These are phyloP conservation scores for Mastomys coucha DNA, from an alignment of 2,113 vertebrate genomes.

Conservation along the genomic window DNA sequence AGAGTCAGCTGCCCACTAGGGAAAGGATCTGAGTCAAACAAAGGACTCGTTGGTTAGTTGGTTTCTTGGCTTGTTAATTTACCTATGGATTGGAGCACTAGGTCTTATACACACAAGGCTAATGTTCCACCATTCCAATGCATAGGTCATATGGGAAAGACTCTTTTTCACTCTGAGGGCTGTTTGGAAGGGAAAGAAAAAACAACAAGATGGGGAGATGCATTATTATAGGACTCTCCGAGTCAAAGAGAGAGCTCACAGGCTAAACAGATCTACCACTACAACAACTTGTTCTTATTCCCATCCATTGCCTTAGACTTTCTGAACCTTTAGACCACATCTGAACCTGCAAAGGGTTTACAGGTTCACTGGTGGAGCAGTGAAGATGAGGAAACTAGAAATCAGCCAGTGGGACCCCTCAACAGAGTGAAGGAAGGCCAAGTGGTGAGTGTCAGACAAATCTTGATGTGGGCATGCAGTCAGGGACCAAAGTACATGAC, in stretches of 20 bases:
- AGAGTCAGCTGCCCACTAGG: not conserved
- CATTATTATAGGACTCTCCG: not conserved
- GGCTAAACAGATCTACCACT: not conserved
- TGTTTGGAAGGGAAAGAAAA: conserved; percentile 9
- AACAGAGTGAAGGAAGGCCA: not conserved
- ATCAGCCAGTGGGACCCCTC: not conserved
- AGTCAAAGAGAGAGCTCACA: not conserved
- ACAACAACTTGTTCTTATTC: not conserved
- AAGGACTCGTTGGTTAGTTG: not conserved
- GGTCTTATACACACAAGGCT: not conserved
- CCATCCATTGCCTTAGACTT: not conserved
- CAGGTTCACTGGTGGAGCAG: not conserved
- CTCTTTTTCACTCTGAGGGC: not conserved
- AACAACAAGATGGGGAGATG: not conserved
- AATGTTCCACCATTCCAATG: not conserved
- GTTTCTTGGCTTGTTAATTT: not conserved
- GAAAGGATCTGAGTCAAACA: not conserved
- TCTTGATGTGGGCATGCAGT: not conserved
- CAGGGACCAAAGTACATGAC: not conserved
- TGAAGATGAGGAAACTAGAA: not conserved
- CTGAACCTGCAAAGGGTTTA: not conserved
- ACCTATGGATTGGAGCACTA: too few relatives aligned
- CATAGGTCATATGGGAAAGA: not conserved
- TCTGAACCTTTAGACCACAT: not conserved
- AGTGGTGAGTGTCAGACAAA: not conserved